phyloP scores from a whole-genome alignment of 2,797 vertebrate genomes.

The Propithecus perrieri region DNA sequence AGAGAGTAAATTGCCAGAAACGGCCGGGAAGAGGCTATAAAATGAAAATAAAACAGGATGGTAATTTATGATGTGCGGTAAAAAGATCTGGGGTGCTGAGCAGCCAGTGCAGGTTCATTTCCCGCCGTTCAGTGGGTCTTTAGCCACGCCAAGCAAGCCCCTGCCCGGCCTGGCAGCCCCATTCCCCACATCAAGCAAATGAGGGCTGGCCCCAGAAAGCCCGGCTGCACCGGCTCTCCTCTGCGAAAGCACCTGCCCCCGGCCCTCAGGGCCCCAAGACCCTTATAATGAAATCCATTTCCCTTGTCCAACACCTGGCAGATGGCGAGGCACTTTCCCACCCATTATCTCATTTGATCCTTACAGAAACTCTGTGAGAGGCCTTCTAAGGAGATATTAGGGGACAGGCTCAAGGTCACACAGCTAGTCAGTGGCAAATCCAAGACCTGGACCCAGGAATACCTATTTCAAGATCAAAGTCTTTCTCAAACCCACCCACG shows the following conservation, averaged over 20 bases:
- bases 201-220: background rate
- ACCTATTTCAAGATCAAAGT: slow-evolving; percentile 63
- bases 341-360: background rate
- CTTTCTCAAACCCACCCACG: slow-evolving; percentile 51
- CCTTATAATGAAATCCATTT: background rate
- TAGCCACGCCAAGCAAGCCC: slow-evolving; percentile 64
- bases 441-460: background rate
- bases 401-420: slow-evolving; percentile 38
- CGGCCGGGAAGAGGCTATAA: slow-evolving; percentile 81
- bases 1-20: slow-evolving; percentile 80
- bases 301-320: background rate
- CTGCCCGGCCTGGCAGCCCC: background rate
- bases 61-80: slow-evolving; percentile 82
- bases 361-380: background rate
- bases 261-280: too few species aligned
- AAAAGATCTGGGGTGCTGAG: slow-evolving; percentile 72
- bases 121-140: slow-evolving; percentile 58
- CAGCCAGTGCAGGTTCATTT: slow-evolving; percentile 72
- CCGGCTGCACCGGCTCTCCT: too few species aligned
- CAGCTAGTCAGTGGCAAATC: slow-evolving; percentile 67
- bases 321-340: background rate
- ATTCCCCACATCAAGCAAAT: background rate
- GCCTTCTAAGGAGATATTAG: background rate
- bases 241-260: background rate
- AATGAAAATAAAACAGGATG: slow-evolving; percentile 81